Percentiles rank a stretch among this genome's conserved stretches.
Conservation (phyloP, 53 echinoderm and acorn worm species). For the Luidia sarsii region DNA sequence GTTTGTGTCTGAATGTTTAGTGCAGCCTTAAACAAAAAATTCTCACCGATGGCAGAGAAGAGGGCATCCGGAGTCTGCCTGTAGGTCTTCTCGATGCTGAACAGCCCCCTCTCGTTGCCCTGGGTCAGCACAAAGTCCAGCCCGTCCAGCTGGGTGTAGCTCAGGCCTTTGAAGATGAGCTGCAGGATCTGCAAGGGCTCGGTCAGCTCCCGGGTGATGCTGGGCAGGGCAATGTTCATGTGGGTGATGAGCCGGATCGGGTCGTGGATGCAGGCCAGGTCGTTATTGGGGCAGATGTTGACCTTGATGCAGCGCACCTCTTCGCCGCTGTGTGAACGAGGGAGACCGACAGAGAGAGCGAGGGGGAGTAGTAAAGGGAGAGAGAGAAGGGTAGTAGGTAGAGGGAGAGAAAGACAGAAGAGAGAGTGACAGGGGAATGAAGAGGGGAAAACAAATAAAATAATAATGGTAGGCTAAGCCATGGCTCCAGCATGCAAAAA, state of each 20-base stretch:
- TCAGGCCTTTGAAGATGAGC: slow-evolving; percentile 26
- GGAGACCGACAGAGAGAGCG: no score
- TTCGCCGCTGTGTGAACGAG: no score
- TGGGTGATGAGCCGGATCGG: slow-evolving; percentile 53
- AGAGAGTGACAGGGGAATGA: no score
- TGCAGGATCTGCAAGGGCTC: background rate
- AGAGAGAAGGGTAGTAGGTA: no score
- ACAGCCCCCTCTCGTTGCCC: slow-evolving; percentile 78
- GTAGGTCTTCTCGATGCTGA: slow-evolving; percentile 47
- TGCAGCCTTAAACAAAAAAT: no score
- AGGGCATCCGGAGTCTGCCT: background rate
- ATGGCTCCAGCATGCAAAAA: no score
- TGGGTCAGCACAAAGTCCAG: slow-evolving; percentile 38
- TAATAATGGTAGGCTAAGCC: no score
- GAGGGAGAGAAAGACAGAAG: no score
- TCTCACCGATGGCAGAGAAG: slow-evolving; percentile 3
- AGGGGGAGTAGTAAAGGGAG: no score
- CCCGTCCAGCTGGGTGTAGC: background rate
- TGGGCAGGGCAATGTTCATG: slow-evolving; percentile 73
- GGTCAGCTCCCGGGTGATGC: background rate
- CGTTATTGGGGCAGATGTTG: slow-evolving; percentile 33
- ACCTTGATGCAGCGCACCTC: slow-evolving; percentile 40
- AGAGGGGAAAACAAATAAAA: no score
- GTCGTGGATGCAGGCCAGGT: slow-evolving; percentile 41
- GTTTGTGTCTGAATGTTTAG: no score